Conservation (phyloP, 1,140 invertebrate species). For the Frieseomelitta varia region DNA sequence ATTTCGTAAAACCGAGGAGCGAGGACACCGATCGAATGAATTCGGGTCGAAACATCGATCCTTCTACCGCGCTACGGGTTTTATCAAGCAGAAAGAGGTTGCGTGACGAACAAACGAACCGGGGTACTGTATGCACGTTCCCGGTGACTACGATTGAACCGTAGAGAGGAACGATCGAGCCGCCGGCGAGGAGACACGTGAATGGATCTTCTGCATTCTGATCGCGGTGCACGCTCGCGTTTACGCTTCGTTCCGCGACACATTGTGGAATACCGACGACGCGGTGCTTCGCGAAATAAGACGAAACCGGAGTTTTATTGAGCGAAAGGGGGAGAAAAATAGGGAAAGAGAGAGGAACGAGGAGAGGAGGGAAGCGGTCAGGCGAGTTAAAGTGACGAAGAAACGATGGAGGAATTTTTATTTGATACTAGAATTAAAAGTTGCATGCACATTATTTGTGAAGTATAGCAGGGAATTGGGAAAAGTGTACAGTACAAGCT, state of each 20-base stretch:
- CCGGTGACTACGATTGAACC: background rate
- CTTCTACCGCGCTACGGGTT: background rate
- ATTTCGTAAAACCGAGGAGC: slow-evolving; percentile 24
- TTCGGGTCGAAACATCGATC: slow-evolving; percentile 45
- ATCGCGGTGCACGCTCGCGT: slow-evolving; percentile 42
- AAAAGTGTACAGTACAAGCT: no score
- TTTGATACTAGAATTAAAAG: no score
- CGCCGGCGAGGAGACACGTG: slow-evolving; percentile 19
- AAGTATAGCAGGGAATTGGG: no score
- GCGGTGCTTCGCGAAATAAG: background rate
- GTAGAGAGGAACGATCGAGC: slow-evolving; percentile 6
- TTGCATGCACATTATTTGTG: no score
- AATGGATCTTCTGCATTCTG: slow-evolving; percentile 62
- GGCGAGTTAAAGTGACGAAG: no score
- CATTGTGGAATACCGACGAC: slow-evolving; percentile 59
- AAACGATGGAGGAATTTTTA: no score
- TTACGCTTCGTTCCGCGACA: slow-evolving; percentile 57
- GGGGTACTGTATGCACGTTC: background rate
- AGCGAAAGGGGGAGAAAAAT: background rate
- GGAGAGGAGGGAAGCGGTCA: background rate
- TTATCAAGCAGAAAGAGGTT: slow-evolving; percentile 35
- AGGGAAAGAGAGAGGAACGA: background rate
- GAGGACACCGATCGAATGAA: slow-evolving; percentile 41
- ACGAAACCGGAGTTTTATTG: background rate
- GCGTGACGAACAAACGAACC: slow-evolving; percentile 9